Base-by-base conservation (phyloP, 2,797 vertebrate species). In the Malacoctenus gilli region DNA sequence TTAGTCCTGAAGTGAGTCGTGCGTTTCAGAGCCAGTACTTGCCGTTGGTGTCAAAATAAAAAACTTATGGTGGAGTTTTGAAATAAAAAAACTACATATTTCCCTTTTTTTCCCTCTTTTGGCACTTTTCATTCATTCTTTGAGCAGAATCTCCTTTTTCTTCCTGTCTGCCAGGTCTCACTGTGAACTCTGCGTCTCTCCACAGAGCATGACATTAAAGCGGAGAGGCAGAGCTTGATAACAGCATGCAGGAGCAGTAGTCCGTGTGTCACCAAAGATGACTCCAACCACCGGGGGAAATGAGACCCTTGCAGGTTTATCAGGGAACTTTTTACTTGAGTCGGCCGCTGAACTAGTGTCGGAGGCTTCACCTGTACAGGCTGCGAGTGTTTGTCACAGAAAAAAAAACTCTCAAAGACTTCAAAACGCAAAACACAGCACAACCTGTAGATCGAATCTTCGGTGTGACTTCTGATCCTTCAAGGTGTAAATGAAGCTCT, bases 201-300 rank as follows among this genome's bases (percentile, higher is more conserved):
- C 35, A 0, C 90, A 98, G 96, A 98, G 48, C 89, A 91, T 13
- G 94, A 95, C 72, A 87, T 89, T 13, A 94, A 91, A 59, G 78
- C 88, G 42, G 95, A 96, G 56, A 90, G 92, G 65, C 87, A 91
- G 47, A 90, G 88, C 57, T 80, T 73, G 23, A 81, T 86, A 72
- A 74, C 1, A 62, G 81, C 36, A 18, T 91, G 79, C 89, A 92
- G 32, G 88, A 94, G 37, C 88, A 89, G 40, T 83, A 92, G 94
- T 63, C 92, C 93, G 5, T 88, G 87, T 85, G 90, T 91, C 56
- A 91, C 91, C 79, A 96, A 95, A 86, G 94, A 94, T 28, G 92
- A 94, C 63, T 90, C 92, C 25, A 92, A 91, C 75, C 85, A 75
- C 65, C 72, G 88, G 36, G 82, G 79, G 53, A 89, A 92, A 64